Evolutionary conservation across 1,140 invertebrate species (phyloP), one percentile per base, ranked within the genome.

Genomic region (Euura saliciscinereae): DNA sequence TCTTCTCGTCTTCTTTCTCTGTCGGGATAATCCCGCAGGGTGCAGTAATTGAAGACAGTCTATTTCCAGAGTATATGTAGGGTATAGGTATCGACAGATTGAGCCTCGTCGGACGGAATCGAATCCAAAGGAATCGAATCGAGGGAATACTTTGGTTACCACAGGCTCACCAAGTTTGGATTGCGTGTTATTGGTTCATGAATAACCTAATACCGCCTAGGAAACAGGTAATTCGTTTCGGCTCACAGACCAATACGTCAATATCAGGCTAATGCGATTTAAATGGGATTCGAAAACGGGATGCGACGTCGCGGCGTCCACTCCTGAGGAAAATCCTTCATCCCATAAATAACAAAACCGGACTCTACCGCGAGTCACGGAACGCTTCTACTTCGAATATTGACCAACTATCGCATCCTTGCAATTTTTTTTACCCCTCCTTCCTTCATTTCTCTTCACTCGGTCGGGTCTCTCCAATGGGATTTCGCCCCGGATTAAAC

Each of bases 101-200:
- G 8, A 59, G 51, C 51, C 51, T 3, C 10, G 51, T 59, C 51
- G 51, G 6, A 11, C 13, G 8, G 51, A 59, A 59, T 59, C 51
- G 51, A 59, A 59, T 59, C 51, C 10, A 59, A 59, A 11, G 8
- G 51, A n/a, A 59, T 59, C 51, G 51, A 8, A 59, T 59, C 13
- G 51, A 59, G 51, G 51, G 51, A 59, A 59, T 59, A n/a, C 51
- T 59, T 59, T 59, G 51, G 51, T 59, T 59, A 59, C 51, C 51
- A 59, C 51, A 8, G 51, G 51, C 51, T 28, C 28, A 59, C 13
- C 51, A 59, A 59, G 51, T 59, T 59, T 59, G 51, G 51, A 75
- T 78, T 76, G 75, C 75, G 75, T 79, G 77, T 78, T 79, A 79
- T 79, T 79, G 78, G 78, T 78, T 78, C 78, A 79, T 79, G 78